Conservation (phyloP, 2,797 vertebrate species). For the Paratrypauchen microcephalus region DNA sequence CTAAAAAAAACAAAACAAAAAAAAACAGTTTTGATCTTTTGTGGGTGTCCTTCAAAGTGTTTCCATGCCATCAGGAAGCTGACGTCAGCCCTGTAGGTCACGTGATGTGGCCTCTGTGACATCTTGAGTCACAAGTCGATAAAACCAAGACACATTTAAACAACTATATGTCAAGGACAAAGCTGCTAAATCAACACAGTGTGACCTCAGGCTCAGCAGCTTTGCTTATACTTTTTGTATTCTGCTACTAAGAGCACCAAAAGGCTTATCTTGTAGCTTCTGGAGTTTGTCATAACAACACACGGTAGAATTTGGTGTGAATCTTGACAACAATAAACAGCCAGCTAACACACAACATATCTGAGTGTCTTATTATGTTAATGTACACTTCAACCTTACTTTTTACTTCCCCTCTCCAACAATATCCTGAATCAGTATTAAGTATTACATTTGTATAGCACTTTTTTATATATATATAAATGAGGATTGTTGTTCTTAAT, state of each 20-base stretch:
- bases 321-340: background rate
- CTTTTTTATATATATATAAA: too few relatives aligned
- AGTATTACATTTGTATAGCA: too few relatives aligned
- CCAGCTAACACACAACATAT: too few relatives aligned
- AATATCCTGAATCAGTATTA: too few relatives aligned
- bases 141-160: conserved; percentile 21
- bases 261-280: background rate
- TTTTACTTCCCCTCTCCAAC: too few relatives aligned
- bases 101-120: conserved; percentile 29
- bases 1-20: background rate
- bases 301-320: background rate
- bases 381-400: too few relatives aligned
- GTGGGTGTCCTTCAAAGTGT: background rate
- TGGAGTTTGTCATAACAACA: background rate
- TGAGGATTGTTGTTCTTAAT: too few relatives aligned
- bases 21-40: background rate
- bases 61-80: background rate
- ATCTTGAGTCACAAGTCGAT: conserved; percentile 34
- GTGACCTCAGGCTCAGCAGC: conserved; percentile 9
- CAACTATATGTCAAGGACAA: conserved; percentile 29
- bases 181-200: background rate
- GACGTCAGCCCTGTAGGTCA: conserved; percentile 12
- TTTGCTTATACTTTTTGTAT: background rate
- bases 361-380: too few relatives aligned
- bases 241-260: background rate